Evolutionary conservation across 2,113 vertebrate species (phyloP).

Genomic region (Phalacrocorax aristotelis): DNA sequence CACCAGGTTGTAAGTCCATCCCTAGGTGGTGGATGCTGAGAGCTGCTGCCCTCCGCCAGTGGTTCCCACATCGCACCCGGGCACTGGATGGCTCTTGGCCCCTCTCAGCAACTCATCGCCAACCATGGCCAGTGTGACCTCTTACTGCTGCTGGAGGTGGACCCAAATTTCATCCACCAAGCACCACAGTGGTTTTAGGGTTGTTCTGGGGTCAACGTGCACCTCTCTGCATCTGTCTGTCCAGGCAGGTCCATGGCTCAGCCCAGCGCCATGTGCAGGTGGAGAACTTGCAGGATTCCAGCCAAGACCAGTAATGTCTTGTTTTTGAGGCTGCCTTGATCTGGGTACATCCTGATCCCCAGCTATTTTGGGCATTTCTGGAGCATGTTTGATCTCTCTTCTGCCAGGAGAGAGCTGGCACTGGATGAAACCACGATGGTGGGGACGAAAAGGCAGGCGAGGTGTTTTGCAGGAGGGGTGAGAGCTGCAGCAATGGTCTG

Average conservation of each 20-base stretch:
- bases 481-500: too few relatives aligned
- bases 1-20: neutral
- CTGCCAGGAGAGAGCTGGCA: neutral
- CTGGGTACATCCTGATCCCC: neutral
- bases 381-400: neutral
- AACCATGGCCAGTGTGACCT: neutral
- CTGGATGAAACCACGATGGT: neutral
- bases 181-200: fast-evolving
- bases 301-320: neutral
- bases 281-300: neutral
- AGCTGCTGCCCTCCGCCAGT: neutral
- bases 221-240: neutral
- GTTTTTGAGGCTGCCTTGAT: neutral
- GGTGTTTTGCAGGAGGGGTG: neutral
- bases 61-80: fast-evolving
- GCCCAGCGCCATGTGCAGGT: neutral
- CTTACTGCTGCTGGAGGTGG: neutral
- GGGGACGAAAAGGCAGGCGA: neutral
- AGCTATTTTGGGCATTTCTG: neutral
- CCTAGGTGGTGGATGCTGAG: neutral
- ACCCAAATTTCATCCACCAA: neutral
- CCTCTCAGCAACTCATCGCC: too few relatives aligned
- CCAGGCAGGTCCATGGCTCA: neutral
- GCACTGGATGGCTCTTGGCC: neutral
- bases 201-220: neutral